Percentiles rank a stretch among this genome's conserved stretches.
Evolutionary conservation across 2,797 vertebrate genomes (phyloP).

Genomic region (Sebastes hubbsi): DNA sequence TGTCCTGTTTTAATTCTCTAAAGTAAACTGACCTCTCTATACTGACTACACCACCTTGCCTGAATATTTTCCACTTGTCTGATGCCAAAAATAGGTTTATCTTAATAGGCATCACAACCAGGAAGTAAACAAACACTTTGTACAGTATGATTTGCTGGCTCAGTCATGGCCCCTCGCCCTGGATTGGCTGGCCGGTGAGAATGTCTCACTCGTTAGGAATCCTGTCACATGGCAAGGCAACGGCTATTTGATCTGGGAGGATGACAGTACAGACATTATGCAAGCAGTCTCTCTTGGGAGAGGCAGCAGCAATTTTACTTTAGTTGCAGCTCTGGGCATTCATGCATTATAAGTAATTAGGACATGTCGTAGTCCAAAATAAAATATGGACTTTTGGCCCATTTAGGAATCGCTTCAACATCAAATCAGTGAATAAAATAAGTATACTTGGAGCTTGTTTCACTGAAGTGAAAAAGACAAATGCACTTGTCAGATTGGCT

Average conservation of each 20-base stretch:
- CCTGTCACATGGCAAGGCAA: constrained; percentile 53
- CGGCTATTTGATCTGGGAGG: constrained; percentile 28
- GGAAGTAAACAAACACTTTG: constrained; percentile 43
- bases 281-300: constrained; percentile 16
- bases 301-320: constrained; percentile 3
- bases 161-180: constrained; percentile 32
- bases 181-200: constrained; percentile 59
- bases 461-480: constrained; percentile 15
- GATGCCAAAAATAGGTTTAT: constrained; percentile 37
- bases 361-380: constrained; percentile 14
- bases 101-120: not conserved
- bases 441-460: not conserved
- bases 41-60: not conserved
- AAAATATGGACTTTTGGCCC: constrained; percentile 6
- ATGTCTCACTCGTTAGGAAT: constrained; percentile 54
- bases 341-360: constrained; percentile 39
- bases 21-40: not conserved
- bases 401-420: constrained; percentile 5
- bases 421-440: not conserved
- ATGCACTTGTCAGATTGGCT: constrained; percentile 26
- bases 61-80: constrained; percentile 8
- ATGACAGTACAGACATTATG: constrained; percentile 34
- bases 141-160: constrained; percentile 37
- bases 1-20: not conserved
- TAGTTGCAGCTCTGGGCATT: constrained; percentile 13